Conservation (phyloP, 2,797 vertebrate species). For the Pempheris klunzingeri region DNA sequence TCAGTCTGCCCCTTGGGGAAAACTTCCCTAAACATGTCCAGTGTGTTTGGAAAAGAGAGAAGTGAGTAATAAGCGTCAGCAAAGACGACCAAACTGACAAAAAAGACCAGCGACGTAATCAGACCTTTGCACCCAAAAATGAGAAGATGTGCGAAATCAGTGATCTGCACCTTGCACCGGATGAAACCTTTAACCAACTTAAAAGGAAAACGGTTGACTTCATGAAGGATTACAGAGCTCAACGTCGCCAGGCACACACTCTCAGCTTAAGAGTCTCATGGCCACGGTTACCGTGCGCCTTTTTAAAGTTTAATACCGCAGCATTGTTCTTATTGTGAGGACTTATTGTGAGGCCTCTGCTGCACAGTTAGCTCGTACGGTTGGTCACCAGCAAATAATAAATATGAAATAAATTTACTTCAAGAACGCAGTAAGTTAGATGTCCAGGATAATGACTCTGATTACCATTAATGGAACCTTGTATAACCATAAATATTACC, state of each 20-base stretch:
- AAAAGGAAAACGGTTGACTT: constrained; percentile 38
- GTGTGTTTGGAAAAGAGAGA: constrained; percentile 11
- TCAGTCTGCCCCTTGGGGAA: neutral
- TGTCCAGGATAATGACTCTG: neutral
- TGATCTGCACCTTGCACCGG: neutral
- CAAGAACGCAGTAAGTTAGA: neutral
- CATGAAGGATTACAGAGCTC: constrained; percentile 24
- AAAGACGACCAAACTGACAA: neutral
- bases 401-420: neutral
- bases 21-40: neutral
- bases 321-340: neutral
- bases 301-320: constrained; percentile 28
- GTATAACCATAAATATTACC: neutral
- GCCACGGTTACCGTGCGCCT: constrained; percentile 1
- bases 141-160: too few species aligned
- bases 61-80: constrained; percentile 15
- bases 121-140: neutral
- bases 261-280: constrained; percentile 7
- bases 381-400: neutral
- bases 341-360: neutral
- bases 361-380: neutral
- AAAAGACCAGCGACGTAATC: neutral
- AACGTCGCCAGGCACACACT: neutral
- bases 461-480: neutral
- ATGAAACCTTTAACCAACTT: constrained; percentile 3